Evolutionary conservation across 2,113 vertebrate species (phyloP).

Genomic region (Macrotus californicus): DNA sequence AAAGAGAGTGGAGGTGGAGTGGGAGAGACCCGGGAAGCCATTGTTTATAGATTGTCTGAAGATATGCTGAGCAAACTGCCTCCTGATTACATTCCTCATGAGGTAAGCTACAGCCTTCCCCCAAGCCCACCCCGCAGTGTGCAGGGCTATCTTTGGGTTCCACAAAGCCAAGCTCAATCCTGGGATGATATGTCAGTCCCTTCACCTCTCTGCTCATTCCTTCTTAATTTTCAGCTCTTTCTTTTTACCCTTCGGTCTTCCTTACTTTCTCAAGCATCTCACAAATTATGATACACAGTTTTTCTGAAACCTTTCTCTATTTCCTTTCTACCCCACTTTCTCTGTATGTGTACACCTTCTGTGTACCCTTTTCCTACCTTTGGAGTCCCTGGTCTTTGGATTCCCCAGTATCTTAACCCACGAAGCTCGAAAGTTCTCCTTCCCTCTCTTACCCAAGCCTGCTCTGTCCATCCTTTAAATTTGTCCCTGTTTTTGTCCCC

Average conservation of each 20-base stretch:
- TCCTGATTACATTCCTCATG: conserved; percentile 79
- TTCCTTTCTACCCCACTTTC: neutral
- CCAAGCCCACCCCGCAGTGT: accelerated
- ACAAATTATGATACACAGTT: neutral
- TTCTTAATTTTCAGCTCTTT: neutral
- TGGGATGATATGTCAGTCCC: accelerated
- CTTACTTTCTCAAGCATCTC: neutral
- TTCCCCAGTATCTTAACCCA: neutral
- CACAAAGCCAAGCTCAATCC: neutral
- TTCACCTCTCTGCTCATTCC: neutral
- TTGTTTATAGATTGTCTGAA: conserved; percentile 80
- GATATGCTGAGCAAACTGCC: conserved; percentile 85
- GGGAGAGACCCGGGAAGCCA: conserved; percentile 82
- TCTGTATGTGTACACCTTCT: neutral
- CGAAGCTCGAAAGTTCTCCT: neutral
- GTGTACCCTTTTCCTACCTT: neutral
- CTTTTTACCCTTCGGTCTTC: neutral
- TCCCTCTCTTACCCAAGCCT: neutral
- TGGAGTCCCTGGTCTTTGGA: neutral
- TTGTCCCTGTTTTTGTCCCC: neutral
- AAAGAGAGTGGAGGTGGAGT: conserved; percentile 80
- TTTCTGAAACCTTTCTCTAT: neutral
- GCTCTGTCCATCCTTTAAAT: neutral
- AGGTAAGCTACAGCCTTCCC: conserved; percentile 65
- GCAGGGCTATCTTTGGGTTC: accelerated